A percentile compares a stretch with the other conserved stretches of the same genome.
These are phyloP conservation scores for Ceratitis capitata DNA, from an alignment of 1,140 invertebrate species.

Conservation along the genomic window DNA sequence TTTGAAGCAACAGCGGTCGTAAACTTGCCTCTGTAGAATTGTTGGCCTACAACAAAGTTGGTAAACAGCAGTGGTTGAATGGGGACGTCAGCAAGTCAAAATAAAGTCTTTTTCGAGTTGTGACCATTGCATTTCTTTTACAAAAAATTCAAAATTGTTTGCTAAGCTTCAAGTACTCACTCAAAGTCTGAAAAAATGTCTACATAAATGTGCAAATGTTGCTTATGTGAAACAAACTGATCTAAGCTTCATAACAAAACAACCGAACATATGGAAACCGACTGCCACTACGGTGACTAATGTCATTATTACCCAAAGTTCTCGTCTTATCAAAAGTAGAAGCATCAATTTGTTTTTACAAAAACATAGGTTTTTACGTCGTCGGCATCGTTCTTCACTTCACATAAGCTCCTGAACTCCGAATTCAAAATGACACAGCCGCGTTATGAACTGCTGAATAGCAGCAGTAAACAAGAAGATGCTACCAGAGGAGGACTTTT, in stretches of 20 bases:
- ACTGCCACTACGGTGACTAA: constrained; percentile 9
- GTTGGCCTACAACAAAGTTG: background rate
- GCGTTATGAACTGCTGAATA: constrained; percentile 41
- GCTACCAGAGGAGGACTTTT: background rate
- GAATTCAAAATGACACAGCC: constrained; percentile 33
- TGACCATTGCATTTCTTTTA: background rate
- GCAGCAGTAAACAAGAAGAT: constrained; percentile 20
- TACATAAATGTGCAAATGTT: background rate
- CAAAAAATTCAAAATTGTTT: background rate
- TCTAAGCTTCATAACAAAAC: background rate
- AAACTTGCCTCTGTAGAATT: background rate
- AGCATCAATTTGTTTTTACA: background rate
- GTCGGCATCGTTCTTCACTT: too few relatives aligned
- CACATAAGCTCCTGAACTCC: background rate
- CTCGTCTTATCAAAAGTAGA: background rate
- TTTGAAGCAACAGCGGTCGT: constrained; percentile 6
- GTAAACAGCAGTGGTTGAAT: background rate
- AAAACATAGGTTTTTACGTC: background rate
- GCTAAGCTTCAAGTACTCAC: background rate
- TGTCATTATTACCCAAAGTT: background rate
- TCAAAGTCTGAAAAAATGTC: background rate
- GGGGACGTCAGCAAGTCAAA: constrained; percentile 25
- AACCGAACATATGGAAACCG: constrained; percentile 22
- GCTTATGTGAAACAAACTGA: background rate
- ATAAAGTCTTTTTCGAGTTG: background rate